phyloP scores from a whole-genome alignment of 1,140 invertebrate genomes.

The Physella acuta region DNA sequence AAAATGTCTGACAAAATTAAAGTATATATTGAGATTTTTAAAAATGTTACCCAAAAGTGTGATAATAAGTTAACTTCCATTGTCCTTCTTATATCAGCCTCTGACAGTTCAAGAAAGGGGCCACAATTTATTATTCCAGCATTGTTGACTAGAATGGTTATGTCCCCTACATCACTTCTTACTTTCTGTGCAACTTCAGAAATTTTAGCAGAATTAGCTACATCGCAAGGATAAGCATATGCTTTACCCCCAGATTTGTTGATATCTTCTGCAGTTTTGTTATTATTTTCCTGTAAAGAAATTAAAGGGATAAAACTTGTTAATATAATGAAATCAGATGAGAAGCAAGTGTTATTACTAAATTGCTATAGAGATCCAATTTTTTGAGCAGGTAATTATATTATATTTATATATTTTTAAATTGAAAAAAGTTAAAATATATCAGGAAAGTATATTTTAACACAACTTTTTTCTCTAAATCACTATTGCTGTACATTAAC shows the following conservation, averaged over 20 bases:
- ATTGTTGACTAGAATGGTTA: slow-evolving; percentile 88
- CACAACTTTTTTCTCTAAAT: too few relatives aligned
- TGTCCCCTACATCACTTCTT: slow-evolving; percentile 79
- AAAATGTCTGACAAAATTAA: too few relatives aligned
- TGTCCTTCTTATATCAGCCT: slow-evolving; percentile 67
- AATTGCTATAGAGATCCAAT: too few relatives aligned
- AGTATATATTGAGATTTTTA: too few relatives aligned
- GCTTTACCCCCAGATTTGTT: slow-evolving; percentile 37
- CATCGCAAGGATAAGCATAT: slow-evolving; percentile 47
- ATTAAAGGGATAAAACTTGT: slow-evolving; percentile 1
- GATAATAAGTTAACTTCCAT: slow-evolving; percentile 69
- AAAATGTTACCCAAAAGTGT: slow-evolving; percentile 74
- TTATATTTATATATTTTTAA: too few relatives aligned
- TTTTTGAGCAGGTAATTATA: too few relatives aligned
- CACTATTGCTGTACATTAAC: too few relatives aligned
- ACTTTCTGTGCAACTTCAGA: slow-evolving; percentile 36
- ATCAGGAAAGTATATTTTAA: too few relatives aligned
- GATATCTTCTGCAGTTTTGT: slow-evolving; percentile 40
- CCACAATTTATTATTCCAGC: slow-evolving; percentile 86
- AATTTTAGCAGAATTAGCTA: slow-evolving; percentile 46
- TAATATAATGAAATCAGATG: neutral
- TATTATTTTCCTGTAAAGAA: slow-evolving; percentile 68
- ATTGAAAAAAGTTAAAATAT: too few relatives aligned
- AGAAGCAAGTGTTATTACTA: too few relatives aligned
- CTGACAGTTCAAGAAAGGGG: slow-evolving; percentile 78